Evolutionary conservation across 2,797 vertebrate species (phyloP).

Genomic region (Emydoidea blandingii): DNA sequence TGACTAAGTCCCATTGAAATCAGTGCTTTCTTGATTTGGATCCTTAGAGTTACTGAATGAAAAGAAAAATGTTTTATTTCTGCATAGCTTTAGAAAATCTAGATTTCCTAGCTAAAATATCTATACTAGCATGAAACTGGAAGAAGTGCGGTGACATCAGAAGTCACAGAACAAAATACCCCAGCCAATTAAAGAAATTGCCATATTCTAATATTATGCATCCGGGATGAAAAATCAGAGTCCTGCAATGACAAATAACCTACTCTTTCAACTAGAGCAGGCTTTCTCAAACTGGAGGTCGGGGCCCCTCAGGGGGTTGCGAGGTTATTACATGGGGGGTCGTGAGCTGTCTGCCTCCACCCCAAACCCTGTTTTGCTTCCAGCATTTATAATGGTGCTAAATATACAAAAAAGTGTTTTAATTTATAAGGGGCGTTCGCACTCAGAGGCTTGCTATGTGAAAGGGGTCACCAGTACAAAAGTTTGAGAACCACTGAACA

Average conservation of each 20-base stretch:
- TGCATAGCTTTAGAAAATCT: not conserved
- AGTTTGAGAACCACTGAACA: too few relatives aligned
- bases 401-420: too few relatives aligned
- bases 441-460: too few relatives aligned
- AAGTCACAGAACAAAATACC: not conserved
- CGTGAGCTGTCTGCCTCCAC: not conserved
- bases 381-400: too few relatives aligned
- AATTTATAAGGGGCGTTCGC: too few relatives aligned
- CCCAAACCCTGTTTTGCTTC: too few relatives aligned
- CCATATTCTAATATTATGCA: not conserved
- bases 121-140: not conserved
- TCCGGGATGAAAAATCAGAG: constrained; percentile 8
- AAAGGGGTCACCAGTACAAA: too few relatives aligned
- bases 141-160: not conserved
- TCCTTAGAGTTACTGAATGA: not conserved
- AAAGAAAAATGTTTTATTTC: not conserved
- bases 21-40: not conserved
- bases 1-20: not conserved
- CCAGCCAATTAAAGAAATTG: not conserved
- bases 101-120: not conserved
- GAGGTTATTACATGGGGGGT: too few relatives aligned
- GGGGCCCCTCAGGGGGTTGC: too few relatives aligned
- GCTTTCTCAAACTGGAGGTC: fast-evolving
- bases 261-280: constrained; percentile 30
- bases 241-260: constrained; percentile 1